These are phyloP conservation scores for Hesperophylax magnus DNA, from an alignment of 1,140 invertebrate species.

Conservation along the genomic window DNA sequence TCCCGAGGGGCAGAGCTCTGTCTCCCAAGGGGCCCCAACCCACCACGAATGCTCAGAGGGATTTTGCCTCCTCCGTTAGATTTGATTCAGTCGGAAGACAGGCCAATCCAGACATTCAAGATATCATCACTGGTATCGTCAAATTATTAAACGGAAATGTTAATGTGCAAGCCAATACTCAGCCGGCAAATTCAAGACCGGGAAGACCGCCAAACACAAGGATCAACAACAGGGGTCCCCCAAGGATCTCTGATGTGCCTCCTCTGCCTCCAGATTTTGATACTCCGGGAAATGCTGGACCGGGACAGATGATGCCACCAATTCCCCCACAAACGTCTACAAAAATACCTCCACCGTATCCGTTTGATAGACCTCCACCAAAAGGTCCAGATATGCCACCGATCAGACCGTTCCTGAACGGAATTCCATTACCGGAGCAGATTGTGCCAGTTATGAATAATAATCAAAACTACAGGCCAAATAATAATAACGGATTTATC, in stretches of 20 bases:
- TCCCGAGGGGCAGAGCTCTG: slow-evolving; percentile 76
- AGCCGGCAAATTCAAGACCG: slow-evolving; percentile 69
- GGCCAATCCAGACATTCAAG: slow-evolving; percentile 86
- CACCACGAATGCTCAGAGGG: slow-evolving; percentile 59
- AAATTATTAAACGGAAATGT: slow-evolving; percentile 91
- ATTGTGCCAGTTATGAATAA: slow-evolving; percentile 74
- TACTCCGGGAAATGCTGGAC: slow-evolving; percentile 67
- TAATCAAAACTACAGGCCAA: slow-evolving; percentile 66
- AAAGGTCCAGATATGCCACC: slow-evolving; percentile 59
- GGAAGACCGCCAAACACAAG: slow-evolving; percentile 75
- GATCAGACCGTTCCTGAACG: slow-evolving; percentile 74
- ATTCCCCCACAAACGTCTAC: slow-evolving; percentile 69
- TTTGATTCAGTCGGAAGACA: slow-evolving; percentile 62
- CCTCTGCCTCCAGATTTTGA: slow-evolving; percentile 80
- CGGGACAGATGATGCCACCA: slow-evolving; percentile 59
- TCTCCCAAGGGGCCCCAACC: slow-evolving; percentile 76
- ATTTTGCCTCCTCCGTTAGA: slow-evolving; percentile 60
- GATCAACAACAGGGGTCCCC: slow-evolving; percentile 92
- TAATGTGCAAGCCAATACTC: slow-evolving; percentile 82
- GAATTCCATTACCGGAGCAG: slow-evolving; percentile 82
- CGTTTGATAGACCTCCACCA: slow-evolving; percentile 75
- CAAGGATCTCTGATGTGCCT: slow-evolving; percentile 83
- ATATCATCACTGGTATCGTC: slow-evolving; percentile 92
- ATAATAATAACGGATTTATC: slow-evolving; percentile 58
- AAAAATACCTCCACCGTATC: slow-evolving; percentile 75